Base-by-base conservation (phyloP, 2,113 vertebrate genomes). In the Otolemur garnettii region DNA sequence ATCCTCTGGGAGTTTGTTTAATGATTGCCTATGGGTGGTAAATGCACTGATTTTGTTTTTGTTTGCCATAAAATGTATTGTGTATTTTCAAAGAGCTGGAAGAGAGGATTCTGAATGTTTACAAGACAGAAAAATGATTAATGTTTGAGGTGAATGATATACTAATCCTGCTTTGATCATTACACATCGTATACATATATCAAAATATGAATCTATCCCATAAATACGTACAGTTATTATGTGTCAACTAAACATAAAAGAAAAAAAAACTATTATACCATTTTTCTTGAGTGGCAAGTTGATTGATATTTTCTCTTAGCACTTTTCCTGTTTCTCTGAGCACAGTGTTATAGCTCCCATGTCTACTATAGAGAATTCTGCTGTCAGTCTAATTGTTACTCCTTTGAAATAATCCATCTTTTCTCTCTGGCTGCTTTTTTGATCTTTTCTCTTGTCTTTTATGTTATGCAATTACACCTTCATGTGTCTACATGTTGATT, bases 391-490 rank as follows among this genome's bases (percentile, higher is more conserved):
- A 55, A 57, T 69, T 88, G 68, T n/a, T 79, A 33, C 33, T 93
- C 35, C 33, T 96, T 91, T 87, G 24, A 66, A 77, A 91, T 35
- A 85, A 81, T 78, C 24, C 10, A 26, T 83, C 91, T 92, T 74
- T 94, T 62, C 38, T 77, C 45, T 68, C 9, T 45, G 18, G 62
- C 33, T 74, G 35, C 9, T 87, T 60, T 82, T 83, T 42, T 21
- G 10, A 4, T 53, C 26, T 66, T 91, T 80, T 35, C 33, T 42
- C 71, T 90, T 59, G 35, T 62, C 42, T 64, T 87, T 81, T 26
- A 12, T 77, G 5, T 71, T 85, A 68, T 81, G 11, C 18, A 80
- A 38, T 66, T 64, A 30, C 14, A 59, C 45, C 55, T 45, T 21
- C 62, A 12, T 62, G 19, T 62, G 60, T 75, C 53, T 80, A 4